A percentile compares a stretch with the other conserved stretches of the same genome.
Conservation (phyloP, 2,113 vertebrate species). For the Atherinomorus stipes region DNA sequence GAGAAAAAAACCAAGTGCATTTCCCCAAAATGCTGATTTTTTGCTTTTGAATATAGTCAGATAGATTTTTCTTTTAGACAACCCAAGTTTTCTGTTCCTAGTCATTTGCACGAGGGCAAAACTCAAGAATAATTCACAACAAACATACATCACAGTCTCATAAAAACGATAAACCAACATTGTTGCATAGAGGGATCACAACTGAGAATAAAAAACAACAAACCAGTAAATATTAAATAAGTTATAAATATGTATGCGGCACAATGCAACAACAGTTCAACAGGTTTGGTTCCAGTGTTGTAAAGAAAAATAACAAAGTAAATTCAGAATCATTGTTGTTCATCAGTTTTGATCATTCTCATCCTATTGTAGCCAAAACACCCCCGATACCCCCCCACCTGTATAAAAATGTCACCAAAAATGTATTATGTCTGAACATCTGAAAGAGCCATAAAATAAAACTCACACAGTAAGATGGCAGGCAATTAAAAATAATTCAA, state of each 20-base stretch:
- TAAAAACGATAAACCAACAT: constrained; percentile 25
- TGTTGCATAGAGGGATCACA: constrained; percentile 72
- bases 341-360: constrained; percentile 5
- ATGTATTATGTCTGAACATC: too few species aligned
- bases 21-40: too few species aligned
- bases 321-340: constrained; percentile 4
- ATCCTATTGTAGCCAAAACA: neutral
- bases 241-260: constrained; percentile 52
- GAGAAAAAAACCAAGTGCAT: neutral
- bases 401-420: too few species aligned
- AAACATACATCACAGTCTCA: constrained; percentile 27
- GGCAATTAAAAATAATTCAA: neutral
- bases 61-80: neutral
- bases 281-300: constrained; percentile 28
- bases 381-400: too few species aligned
- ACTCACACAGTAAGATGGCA: too few species aligned
- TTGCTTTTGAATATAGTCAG: too few species aligned
- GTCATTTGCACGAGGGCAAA: neutral
- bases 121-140: neutral
- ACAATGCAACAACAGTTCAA: constrained; percentile 16
- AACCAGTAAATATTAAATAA: constrained; percentile 68
- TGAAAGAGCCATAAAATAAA: too few species aligned
- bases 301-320: constrained; percentile 22
- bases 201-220: constrained; percentile 37
- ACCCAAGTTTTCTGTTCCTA: neutral